Percentiles rank a stretch among this genome's conserved stretches.
phyloP scores from a whole-genome alignment of 2,888 invertebrate genomes.

The Trachelus tabidus region DNA sequence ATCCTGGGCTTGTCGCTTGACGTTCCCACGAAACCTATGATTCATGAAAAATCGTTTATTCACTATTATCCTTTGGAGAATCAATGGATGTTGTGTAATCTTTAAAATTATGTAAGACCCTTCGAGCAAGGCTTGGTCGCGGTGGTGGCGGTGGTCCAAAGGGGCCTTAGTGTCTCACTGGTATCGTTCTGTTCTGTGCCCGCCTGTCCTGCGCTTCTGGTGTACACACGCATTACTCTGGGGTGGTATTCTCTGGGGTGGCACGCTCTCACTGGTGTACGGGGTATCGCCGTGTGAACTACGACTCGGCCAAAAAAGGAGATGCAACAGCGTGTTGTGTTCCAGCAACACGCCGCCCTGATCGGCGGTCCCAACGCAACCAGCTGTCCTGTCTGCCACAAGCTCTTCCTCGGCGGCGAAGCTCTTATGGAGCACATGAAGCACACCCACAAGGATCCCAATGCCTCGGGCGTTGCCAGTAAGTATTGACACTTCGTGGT shows the following conservation, averaged over 20 bases:
- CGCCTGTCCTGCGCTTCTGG: conserved; percentile 61
- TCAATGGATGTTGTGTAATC: neutral
- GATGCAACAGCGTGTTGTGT: conserved; percentile 94
- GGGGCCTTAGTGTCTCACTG: conserved; percentile 42
- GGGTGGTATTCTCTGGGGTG: conserved; percentile 59
- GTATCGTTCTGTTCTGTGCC: conserved; percentile 61
- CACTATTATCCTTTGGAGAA: neutral
- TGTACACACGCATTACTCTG: conserved; percentile 42
- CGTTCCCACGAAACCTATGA: neutral
- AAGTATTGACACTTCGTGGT: conserved; percentile 68
- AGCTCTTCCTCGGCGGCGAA: conserved; percentile 92
- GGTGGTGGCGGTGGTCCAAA: conserved; percentile 41
- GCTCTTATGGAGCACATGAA: conserved; percentile 97
- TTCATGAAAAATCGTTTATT: neutral
- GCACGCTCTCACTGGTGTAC: conserved; percentile 42
- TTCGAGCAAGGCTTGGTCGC: conserved; percentile 30
- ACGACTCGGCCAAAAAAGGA: conserved; percentile 67
- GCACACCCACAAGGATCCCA: conserved; percentile 93
- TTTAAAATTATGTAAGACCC: neutral
- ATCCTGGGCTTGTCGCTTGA: neutral
- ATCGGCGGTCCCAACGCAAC: conserved; percentile 92
- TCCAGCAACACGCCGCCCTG: conserved; percentile 95
- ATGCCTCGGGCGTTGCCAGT: conserved; percentile 89
- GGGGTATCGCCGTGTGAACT: conserved; percentile 34
- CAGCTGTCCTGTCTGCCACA: conserved; percentile 93